A percentile compares a stretch with the other conserved stretches of the same genome.
phyloP scores from a whole-genome alignment of 2,797 vertebrate species.

The Coreius guichenoti region DNA sequence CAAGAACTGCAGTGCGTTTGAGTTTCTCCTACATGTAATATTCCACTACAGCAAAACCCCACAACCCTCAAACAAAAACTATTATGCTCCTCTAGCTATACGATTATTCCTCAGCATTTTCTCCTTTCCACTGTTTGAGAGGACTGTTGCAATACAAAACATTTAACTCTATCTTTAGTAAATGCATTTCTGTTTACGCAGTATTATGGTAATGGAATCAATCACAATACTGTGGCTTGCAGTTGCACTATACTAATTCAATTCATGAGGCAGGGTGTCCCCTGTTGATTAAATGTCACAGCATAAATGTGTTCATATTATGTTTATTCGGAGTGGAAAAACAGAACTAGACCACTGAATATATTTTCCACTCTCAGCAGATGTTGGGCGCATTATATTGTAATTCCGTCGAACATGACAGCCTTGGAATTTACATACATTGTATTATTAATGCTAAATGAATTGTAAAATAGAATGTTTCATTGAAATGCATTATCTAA shows the following conservation, averaged over 20 bases:
- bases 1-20: constrained; percentile 39
- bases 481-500: background rate
- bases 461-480: constrained; percentile 20
- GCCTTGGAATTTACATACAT: constrained; percentile 15
- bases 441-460: constrained; percentile 29
- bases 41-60: constrained; percentile 2
- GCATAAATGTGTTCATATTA: constrained; percentile 75
- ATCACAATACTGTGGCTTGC: constrained; percentile 60
- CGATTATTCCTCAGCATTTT: constrained; percentile 34
- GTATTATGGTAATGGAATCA: constrained; percentile 62
- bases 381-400: constrained; percentile 66
- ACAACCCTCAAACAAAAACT: constrained; percentile 25
- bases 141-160: constrained; percentile 47
- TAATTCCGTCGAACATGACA: constrained; percentile 34
- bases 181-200: constrained; percentile 57
- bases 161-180: constrained; percentile 57
- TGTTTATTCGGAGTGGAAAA: constrained; percentile 69
- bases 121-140: constrained; percentile 36
- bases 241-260: constrained; percentile 68
- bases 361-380: constrained; percentile 57
- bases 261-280: constrained; percentile 69
- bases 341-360: constrained; percentile 53
- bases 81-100: constrained; percentile 27
- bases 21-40: constrained; percentile 65
- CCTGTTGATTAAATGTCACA: constrained; percentile 80